Evolutionary conservation across 2,888 invertebrate genomes (phyloP).

Genomic region (Philaethria dido): DNA sequence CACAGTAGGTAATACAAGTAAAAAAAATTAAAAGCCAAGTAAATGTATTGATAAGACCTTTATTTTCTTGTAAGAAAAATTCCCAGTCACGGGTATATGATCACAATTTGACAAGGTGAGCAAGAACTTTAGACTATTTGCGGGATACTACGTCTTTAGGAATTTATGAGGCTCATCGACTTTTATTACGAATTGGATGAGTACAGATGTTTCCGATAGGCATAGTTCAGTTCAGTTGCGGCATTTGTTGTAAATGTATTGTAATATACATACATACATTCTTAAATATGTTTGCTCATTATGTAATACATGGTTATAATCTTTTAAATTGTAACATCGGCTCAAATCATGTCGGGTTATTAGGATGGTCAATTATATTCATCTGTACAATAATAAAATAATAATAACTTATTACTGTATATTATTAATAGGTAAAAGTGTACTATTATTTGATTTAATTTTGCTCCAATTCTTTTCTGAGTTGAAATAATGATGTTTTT

Average conservation of each 20-base stretch:
- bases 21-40: neutral
- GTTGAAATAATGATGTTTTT: no score
- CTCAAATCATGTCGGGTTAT: no score
- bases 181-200: constrained; percentile 77
- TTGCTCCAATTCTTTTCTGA: no score
- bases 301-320: no score
- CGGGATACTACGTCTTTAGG: constrained; percentile 59
- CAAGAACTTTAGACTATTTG: constrained; percentile 49
- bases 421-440: no score
- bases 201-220: constrained; percentile 66
- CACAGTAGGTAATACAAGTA: no score
- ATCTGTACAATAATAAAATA: no score
- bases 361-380: no score
- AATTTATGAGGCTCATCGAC: constrained; percentile 71
- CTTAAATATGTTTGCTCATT: neutral
- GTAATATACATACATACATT: neutral
- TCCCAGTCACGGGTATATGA: constrained; percentile 41
- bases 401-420: no score
- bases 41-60: neutral
- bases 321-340: no score
- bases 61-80: constrained; percentile 10
- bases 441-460: no score
- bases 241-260: neutral
- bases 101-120: constrained; percentile 75
- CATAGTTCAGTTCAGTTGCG: neutral